Conservation (phyloP, 2,797 vertebrate species). For the Acropternis orthonyx region DNA sequence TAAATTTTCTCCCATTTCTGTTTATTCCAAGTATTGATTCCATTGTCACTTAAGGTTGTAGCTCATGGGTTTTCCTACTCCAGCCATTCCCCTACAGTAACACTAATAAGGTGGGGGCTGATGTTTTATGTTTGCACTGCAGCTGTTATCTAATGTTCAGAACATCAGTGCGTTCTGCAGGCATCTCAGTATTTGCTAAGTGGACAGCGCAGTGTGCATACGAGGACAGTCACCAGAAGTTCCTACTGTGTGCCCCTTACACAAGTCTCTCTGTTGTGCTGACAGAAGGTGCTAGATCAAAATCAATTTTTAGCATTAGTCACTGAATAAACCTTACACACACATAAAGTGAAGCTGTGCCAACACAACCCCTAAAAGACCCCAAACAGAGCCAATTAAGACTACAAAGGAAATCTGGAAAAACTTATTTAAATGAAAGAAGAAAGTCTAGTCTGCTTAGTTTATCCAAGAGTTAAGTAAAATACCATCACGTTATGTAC, state of each 20-base stretch:
- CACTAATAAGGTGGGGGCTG: no score
- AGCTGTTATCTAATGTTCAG: background rate
- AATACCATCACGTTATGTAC: background rate
- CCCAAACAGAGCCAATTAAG: background rate
- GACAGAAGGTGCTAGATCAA: background rate
- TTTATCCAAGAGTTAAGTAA: background rate
- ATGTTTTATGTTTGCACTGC: background rate
- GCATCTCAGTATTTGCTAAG: background rate
- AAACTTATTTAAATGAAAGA: background rate
- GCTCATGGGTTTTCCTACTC: background rate
- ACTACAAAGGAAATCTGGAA: background rate
- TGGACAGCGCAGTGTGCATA: background rate
- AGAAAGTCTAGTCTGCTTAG: background rate
- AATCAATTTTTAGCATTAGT: background rate
- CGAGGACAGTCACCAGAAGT: background rate
- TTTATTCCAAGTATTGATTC: background rate
- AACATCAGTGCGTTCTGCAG: background rate
- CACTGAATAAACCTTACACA: background rate
- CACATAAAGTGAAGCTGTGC: background rate
- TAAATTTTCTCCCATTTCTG: background rate
- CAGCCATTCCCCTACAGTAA: background rate
- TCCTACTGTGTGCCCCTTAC: rapidly evolving
- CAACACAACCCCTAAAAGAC: background rate
- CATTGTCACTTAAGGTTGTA: background rate
- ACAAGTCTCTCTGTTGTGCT: background rate